Evolutionary conservation across 2,888 invertebrate species (phyloP).

Genomic region (Lepidonotus clava): DNA sequence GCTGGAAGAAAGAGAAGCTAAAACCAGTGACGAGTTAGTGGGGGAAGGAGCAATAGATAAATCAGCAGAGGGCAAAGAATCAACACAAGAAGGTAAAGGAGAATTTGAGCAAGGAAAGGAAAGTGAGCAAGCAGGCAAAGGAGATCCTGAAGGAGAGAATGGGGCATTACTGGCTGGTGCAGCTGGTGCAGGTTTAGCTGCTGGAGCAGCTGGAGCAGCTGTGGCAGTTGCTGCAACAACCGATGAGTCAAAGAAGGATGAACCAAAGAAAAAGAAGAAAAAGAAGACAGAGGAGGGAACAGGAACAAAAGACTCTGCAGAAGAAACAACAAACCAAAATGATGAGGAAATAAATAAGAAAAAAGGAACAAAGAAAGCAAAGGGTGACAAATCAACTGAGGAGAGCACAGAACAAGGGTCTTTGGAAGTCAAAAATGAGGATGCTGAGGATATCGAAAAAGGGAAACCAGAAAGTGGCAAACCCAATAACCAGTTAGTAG

Average conservation of each 20-base stretch:
- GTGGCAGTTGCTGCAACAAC: background rate
- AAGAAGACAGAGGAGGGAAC: background rate
- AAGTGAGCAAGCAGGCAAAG: background rate
- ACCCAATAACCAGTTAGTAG: background rate
- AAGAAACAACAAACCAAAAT: background rate
- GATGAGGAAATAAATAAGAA: background rate
- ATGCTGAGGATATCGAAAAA: background rate
- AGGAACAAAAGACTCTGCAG: background rate
- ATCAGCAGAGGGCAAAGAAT: background rate
- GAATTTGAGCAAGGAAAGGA: constrained; percentile 1
- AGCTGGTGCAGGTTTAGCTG: background rate
- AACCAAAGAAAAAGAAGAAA: background rate
- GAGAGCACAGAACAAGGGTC: background rate
- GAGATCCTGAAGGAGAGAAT: background rate
- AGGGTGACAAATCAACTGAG: background rate
- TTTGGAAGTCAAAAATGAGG: background rate
- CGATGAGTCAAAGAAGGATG: background rate
- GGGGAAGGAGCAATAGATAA: background rate
- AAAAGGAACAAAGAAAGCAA: background rate
- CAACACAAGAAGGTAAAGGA: background rate
- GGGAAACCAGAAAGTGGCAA: background rate
- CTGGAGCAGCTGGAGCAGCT: background rate
- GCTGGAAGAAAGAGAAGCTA: background rate
- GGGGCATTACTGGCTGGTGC: background rate
- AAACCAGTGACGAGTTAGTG: background rate